Conservation (phyloP, 2,888 invertebrate genomes). For the Meiosimyza decipiens region DNA sequence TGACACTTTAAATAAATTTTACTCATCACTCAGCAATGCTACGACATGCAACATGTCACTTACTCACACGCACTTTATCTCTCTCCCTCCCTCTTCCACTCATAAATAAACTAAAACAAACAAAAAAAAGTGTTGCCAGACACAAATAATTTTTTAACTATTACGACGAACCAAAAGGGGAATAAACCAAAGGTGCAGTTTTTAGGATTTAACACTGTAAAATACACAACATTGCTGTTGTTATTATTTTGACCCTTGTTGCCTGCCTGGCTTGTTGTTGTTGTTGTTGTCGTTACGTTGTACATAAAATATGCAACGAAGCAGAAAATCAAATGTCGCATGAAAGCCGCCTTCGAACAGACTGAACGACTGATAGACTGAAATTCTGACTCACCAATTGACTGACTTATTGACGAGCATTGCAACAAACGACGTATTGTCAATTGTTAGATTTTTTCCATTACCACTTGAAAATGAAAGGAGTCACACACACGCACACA, state of each 20-base stretch:
- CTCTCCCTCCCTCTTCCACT: too few relatives aligned
- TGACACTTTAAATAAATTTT: too few relatives aligned
- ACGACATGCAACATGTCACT: too few relatives aligned
- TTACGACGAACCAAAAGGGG: too few relatives aligned
- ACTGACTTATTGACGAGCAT: background rate
- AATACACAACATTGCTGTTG: slow-evolving; percentile 12
- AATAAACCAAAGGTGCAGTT: background rate
- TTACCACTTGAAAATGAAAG: background rate
- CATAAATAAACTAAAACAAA: too few relatives aligned
- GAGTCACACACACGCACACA: background rate
- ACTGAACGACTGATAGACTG: slow-evolving; percentile 34
- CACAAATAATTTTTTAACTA: too few relatives aligned
- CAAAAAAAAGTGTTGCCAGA: background rate
- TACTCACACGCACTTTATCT: too few relatives aligned
- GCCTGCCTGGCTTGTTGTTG: slow-evolving; percentile 1
- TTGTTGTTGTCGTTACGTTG: slow-evolving; percentile 14
- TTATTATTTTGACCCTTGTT: background rate
- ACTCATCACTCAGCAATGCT: too few relatives aligned
- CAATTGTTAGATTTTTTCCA: slow-evolving; percentile 19
- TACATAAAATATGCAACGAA: slow-evolving; percentile 49
- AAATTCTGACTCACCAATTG: slow-evolving; percentile 11
- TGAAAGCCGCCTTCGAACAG: slow-evolving; percentile 38
- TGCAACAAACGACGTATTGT: slow-evolving; percentile 8
- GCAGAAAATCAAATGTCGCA: slow-evolving; percentile 59
- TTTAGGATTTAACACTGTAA: slow-evolving; percentile 13